Conservation (phyloP, 2,113 vertebrate genomes). For the Plestiodon gilberti region DNA sequence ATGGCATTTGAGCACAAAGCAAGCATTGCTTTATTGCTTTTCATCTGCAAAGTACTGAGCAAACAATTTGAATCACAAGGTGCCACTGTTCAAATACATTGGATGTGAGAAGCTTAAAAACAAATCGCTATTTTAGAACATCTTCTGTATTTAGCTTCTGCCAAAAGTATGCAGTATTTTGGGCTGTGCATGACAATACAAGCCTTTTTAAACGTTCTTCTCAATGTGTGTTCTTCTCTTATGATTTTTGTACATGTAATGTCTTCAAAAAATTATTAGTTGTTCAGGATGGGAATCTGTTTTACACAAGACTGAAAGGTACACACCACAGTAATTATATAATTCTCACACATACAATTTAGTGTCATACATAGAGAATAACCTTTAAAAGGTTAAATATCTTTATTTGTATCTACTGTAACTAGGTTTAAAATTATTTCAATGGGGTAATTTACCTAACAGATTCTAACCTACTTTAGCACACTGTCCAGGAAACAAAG, state of each 20-base stretch:
- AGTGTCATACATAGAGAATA: neutral
- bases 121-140: constrained; percentile 26
- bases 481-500: constrained; percentile 17
- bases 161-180: constrained; percentile 32
- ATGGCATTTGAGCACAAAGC: constrained; percentile 16
- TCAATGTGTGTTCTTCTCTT: constrained; percentile 17
- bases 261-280: neutral
- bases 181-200: constrained; percentile 8
- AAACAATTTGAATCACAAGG: constrained; percentile 50
- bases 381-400: constrained; percentile 28
- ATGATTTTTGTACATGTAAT: neutral
- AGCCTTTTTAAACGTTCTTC: neutral
- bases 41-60: neutral
- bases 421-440: constrained; percentile 14
- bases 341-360: neutral
- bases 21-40: constrained; percentile 16
- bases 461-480: constrained; percentile 30
- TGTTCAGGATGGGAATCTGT: neutral
- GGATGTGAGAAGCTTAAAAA: constrained; percentile 24
- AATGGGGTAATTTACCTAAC: constrained; percentile 10
- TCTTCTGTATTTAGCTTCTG: constrained; percentile 21
- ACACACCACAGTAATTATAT: neutral
- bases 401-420: constrained; percentile 30
- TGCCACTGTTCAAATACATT: constrained; percentile 9
- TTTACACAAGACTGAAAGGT: neutral